phyloP scores from a whole-genome alignment of 64 coral and sea anemone genomes.

The Cladopsammia gracilis region DNA sequence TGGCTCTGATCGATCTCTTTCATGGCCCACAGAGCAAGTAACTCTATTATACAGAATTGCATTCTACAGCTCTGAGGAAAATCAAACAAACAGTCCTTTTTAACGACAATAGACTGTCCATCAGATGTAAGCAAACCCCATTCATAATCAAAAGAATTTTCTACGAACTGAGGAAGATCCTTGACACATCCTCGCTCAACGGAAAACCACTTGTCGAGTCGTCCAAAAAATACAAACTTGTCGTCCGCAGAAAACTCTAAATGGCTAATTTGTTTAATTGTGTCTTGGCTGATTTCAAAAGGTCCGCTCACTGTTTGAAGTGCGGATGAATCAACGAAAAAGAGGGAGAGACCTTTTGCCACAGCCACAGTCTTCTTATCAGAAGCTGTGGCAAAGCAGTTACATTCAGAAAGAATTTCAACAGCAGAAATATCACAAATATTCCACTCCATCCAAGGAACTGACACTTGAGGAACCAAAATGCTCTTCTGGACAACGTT shows the following conservation, averaged over 20 bases:
- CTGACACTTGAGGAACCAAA: not conserved
- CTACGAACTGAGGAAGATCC: not conserved
- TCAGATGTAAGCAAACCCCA: not conserved
- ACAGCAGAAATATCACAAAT: not conserved
- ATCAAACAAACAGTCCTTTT: not conserved
- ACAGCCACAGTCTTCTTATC: not conserved
- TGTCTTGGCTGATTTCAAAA: not conserved
- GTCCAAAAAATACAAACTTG: not conserved
- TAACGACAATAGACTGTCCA: slow-evolving; percentile 2
- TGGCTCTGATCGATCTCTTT: not conserved
- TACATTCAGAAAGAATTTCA: not conserved
- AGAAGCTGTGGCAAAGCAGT: slow-evolving; percentile 12
- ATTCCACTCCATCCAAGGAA: not conserved
- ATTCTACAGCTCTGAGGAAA: not conserved
- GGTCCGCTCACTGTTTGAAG: not conserved
- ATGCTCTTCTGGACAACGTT: not conserved
- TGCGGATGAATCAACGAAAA: not conserved
- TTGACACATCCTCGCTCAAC: slow-evolving; percentile 21
- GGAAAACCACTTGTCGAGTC: slow-evolving; percentile 20
- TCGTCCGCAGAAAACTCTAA: not conserved
- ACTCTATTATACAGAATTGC: not conserved
- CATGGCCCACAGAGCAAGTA: not conserved
- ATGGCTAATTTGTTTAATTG: not conserved
- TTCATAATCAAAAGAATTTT: not conserved
- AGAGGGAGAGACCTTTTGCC: not conserved